Evolutionary conservation across 2,113 vertebrate species (phyloP).

Genomic region (Prolemur simus): DNA sequence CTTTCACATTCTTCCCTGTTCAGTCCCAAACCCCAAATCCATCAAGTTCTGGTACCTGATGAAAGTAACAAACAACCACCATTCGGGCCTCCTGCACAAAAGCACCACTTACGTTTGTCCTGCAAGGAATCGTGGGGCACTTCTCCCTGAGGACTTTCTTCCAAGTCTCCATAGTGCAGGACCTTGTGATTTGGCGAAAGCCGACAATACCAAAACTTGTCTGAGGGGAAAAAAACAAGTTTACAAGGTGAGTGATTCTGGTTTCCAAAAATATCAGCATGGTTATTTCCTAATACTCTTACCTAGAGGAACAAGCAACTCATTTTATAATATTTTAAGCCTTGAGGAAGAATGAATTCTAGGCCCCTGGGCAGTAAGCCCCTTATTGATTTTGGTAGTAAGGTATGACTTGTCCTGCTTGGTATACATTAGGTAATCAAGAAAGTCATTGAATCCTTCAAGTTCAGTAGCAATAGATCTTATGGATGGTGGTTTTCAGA

Average conservation of each 20-base stretch:
- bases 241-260: not conserved
- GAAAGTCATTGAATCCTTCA: not conserved
- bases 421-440: not conserved
- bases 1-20: rapidly evolving
- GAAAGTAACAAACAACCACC: not conserved
- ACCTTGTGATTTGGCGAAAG: conserved; percentile 99
- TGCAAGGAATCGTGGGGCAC: conserved; percentile 97
- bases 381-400: not conserved
- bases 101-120: conserved; percentile 94
- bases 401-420: not conserved
- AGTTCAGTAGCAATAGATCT: not conserved
- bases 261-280: not conserved
- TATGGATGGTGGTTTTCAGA: not conserved
- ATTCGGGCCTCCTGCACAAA: not conserved
- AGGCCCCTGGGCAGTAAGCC: not conserved
- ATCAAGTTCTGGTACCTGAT: no score
- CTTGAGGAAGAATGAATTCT: not conserved
- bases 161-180: conserved; percentile 98
- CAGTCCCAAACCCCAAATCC: not conserved
- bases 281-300: not conserved
- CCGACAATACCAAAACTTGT: conserved; percentile 99
- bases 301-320: not conserved
- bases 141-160: conserved; percentile 97
- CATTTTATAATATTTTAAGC: not conserved
- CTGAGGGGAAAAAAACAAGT: conserved; percentile 81